Base-by-base conservation (phyloP, 2,113 vertebrate species). In the Trematocara marginatum region DNA sequence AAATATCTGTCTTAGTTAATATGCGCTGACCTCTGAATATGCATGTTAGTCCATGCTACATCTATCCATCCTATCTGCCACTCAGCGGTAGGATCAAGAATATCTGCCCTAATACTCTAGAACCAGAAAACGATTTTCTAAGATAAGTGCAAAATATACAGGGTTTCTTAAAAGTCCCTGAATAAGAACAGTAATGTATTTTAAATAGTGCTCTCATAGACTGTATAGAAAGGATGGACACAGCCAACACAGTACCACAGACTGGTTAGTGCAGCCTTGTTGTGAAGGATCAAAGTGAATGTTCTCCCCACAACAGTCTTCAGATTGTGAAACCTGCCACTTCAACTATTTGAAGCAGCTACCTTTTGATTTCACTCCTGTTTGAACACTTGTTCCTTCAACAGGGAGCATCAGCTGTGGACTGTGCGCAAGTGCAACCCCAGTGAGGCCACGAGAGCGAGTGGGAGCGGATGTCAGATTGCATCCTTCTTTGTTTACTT, bases 401-500 rank as follows among this genome's bases (percentile, higher is more conserved):
- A 9, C 52, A 45, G 31, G 23, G 3, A 78, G 26, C 40, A 13
- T 29, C 45, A 59, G 51, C 42, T 61, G 34, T 31, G 69, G 12
- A 31, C 78, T 0, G 35, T 34, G 12, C 23, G 54, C 3, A 11
- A 83, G 45, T 4, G 42, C 7, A 2, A 34, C 35, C 64, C 42
- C 23, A 7, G 47, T 2, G 81, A 80, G 61, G 78, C 26, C 16
- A 47, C 1, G 18, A 1, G 52, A 9, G 31, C 26, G 45, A 54
- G 18, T n/a, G 15, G 6, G 23, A 47, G 12, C 15, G 54, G 56
- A 52, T 59, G 81, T 90, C 88, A 76, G 78, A 12, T 66, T 49
- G 26, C 71, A 83, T 91, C 45, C 18, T 10, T 80, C 26, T 92
- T 90, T 86, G 81, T 89, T 90, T 90, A 82, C 86, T 52, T n/a